Conservation (phyloP, 2,888 invertebrate genomes). For the Crioceris asparagi region DNA sequence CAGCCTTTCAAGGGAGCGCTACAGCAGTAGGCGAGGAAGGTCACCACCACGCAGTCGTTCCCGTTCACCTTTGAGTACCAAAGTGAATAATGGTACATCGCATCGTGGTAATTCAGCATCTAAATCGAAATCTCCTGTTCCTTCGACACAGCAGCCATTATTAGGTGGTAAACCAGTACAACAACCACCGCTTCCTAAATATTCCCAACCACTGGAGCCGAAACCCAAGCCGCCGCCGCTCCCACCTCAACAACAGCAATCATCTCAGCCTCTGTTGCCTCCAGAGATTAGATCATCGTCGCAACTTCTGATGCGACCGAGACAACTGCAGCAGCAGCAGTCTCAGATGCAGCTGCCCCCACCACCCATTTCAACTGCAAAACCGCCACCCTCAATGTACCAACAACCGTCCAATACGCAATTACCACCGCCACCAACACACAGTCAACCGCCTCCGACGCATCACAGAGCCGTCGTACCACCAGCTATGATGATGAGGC, state of each 20-base stretch:
- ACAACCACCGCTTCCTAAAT: constrained; percentile 3
- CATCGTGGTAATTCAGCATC: too few species aligned
- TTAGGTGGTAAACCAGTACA: background rate
- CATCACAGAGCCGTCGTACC: too few species aligned
- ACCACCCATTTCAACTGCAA: constrained; percentile 20
- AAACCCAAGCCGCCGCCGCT: constrained; percentile 11
- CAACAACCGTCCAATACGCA: constrained; percentile 19
- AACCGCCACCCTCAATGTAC: constrained; percentile 26
- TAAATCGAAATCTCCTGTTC: too few species aligned
- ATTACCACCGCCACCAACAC: constrained; percentile 7
- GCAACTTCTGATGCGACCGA: constrained; percentile 16
- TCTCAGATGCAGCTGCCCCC: constrained; percentile 31
- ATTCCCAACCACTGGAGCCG: constrained; percentile 10
- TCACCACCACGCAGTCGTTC: background rate
- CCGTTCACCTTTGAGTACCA: too few species aligned
- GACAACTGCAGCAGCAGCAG: constrained; percentile 9
- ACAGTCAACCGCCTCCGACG: background rate
- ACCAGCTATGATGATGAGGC: too few species aligned
- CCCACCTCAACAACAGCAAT: constrained; percentile 6
- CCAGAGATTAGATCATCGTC: constrained; percentile 39
- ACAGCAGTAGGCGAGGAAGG: background rate
- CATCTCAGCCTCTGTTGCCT: constrained; percentile 29
- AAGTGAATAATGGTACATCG: too few species aligned
- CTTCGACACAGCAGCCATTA: constrained; percentile 7
- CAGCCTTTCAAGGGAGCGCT: background rate